Percentiles rank a stretch among this genome's conserved stretches.
phyloP scores from a whole-genome alignment of 2,113 vertebrate species.

The Corydoras sp. region DNA sequence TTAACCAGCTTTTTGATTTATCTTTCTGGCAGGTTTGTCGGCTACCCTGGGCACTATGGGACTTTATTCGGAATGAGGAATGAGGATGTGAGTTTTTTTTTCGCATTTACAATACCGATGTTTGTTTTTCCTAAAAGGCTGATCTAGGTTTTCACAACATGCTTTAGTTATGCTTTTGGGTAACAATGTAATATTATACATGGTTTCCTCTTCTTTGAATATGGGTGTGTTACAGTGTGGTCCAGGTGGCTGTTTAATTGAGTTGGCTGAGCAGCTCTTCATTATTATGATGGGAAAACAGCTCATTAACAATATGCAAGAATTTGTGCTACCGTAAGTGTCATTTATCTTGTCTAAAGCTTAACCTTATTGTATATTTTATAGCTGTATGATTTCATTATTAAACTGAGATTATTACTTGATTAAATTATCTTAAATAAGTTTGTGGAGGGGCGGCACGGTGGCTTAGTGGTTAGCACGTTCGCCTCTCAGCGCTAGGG shows the following conservation, averaged over 20 bases:
- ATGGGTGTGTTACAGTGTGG: conserved; percentile 59
- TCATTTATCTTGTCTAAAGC: no score
- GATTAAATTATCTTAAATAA: no score
- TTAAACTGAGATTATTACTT: no score
- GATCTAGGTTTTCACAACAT: no score
- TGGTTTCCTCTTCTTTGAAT: conserved; percentile 29
- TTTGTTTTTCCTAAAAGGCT: no score
- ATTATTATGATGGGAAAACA: conserved; percentile 77
- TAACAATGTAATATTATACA: background rate
- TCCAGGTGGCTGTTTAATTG: conserved; percentile 68
- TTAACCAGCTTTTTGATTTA: background rate
- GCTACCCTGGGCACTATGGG: conserved; percentile 71
- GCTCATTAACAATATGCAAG: conserved; percentile 70
- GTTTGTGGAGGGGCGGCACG: no score
- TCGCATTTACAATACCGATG: background rate
- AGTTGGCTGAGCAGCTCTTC: conserved; percentile 73
- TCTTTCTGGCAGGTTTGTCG: conserved; percentile 60
- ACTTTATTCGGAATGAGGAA: conserved; percentile 71
- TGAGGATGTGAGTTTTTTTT: conserved; percentile 64
- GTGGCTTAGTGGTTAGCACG: no score
- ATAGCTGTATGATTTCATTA: no score
- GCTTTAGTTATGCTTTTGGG: no score
- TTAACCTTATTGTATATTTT: no score
- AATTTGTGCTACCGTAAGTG: conserved; percentile 70
- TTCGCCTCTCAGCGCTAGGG: no score